Evolutionary conservation across 2,888 invertebrate species (phyloP), one percentile per base, ranked within the genome.

Genomic region (Acanthopleura granulata): DNA sequence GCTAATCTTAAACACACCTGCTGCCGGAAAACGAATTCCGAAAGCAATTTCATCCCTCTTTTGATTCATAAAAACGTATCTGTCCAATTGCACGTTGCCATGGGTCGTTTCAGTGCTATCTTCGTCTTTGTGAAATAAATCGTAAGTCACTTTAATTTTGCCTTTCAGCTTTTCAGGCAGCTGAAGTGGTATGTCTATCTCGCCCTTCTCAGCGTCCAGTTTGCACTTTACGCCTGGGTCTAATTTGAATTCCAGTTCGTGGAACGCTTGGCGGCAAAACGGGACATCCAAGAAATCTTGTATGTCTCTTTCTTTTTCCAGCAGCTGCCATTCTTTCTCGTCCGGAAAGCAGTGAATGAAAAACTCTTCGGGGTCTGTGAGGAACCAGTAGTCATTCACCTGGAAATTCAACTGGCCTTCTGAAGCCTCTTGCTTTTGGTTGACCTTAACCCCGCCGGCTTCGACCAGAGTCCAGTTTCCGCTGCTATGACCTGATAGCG

Each of bases 321-420:
- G 74, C 25, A 88, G 80, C 75, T 87, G 88, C 86, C 87, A 87
- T 11, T 79, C 73, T 12, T 76, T 72, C 18, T 80, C 76, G n/a
- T 83, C 80, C 14, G 88, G 87, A 16, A 83, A 78, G 72, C 87
- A 87, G 40, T 84, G 83, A 69, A 80, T 77, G 22, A 85, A 80
- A 71, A 87, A 80, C 18, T 79, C 76, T 40, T 82, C 83, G 9
- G 88, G 86, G 71, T 86, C 86, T 0, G 85, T 82, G 27, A 87
- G 80, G 79, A 87, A 88, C 78, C 83, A 88, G 80, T 85, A 86
- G 50, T 86, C 86, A 75, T 88, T 85, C 66, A 79, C 73, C 62
- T 72, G 72, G 62, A 79, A 81, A 14, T 76, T 74, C 25, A 77
- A 75, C n/a, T 80, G 73, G 4, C 77, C 76, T 4, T 74, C 72